A percentile compares a stretch with the other conserved stretches of the same genome.
Conservation (phyloP, 2,113 vertebrate genomes). For the Atrichornis clamosus region DNA sequence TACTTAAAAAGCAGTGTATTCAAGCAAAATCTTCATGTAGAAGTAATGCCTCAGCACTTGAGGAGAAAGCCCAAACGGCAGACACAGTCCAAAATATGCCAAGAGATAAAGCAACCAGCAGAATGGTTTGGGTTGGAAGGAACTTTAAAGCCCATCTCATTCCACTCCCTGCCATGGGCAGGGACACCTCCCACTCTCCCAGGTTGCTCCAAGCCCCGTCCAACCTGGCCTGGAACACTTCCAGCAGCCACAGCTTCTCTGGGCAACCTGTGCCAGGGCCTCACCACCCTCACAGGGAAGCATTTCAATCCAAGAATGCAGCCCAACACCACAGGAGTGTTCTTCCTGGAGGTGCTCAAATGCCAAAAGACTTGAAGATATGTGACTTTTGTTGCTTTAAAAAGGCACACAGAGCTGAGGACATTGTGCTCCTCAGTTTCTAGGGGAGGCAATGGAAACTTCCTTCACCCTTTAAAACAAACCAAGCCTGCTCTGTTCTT, state of each 20-base stretch:
- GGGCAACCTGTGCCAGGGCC: background rate
- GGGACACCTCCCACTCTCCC: background rate
- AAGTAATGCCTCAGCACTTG: background rate
- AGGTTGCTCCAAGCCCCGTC: fast-evolving
- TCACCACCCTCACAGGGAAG: background rate
- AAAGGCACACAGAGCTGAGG: background rate
- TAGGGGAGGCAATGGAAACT: background rate
- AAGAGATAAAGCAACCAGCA: fast-evolving
- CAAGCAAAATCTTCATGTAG: background rate
- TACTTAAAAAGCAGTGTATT: fast-evolving
- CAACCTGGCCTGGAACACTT: background rate
- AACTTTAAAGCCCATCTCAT: background rate
- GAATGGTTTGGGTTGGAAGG: background rate
- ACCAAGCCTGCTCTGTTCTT: background rate
- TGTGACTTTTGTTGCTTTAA: background rate
- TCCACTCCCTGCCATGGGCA: background rate
- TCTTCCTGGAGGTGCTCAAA: background rate
- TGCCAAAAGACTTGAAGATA: background rate
- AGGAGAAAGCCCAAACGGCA: background rate
- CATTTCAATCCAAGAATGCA: background rate
- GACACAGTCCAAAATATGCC: fast-evolving
- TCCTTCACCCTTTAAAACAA: background rate
- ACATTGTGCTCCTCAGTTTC: fast-evolving
- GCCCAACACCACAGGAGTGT: background rate
- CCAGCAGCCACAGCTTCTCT: background rate